Percentiles rank a stretch among this genome's conserved stretches.
These are phyloP conservation scores for Pomacea canaliculata DNA, from an alignment of 2,888 invertebrate species.

Conservation along the genomic window DNA sequence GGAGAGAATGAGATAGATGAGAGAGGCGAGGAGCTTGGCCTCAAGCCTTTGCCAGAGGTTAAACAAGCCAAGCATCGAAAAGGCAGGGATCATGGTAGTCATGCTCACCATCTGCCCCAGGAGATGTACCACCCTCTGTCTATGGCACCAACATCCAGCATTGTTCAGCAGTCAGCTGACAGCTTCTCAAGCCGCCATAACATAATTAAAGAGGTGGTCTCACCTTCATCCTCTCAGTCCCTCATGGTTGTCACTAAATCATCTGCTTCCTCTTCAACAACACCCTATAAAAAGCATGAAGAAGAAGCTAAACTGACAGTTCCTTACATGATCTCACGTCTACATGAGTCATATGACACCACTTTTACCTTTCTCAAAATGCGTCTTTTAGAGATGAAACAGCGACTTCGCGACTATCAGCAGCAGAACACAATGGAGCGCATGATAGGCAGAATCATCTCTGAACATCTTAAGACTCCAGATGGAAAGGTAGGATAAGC, in stretches of 20 bases:
- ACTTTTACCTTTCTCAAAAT: slow-evolving; percentile 58
- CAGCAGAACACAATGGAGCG: slow-evolving; percentile 49
- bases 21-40: background rate
- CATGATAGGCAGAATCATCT: slow-evolving; percentile 53
- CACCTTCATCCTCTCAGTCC: slow-evolving; percentile 2
- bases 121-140: too few species aligned
- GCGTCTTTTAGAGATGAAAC: slow-evolving; percentile 51
- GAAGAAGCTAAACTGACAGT: slow-evolving; percentile 57
- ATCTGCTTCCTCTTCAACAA: slow-evolving; percentile 3
- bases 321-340: slow-evolving; percentile 54
- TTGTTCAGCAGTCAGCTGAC: slow-evolving; percentile 12
- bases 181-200: slow-evolving; percentile 16
- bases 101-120: slow-evolving; percentile 10
- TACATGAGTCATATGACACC: slow-evolving; percentile 57
- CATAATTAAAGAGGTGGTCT: slow-evolving; percentile 17
- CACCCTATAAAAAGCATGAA: slow-evolving; percentile 21
- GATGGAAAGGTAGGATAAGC: slow-evolving; percentile 26
- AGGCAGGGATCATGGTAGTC: background rate
- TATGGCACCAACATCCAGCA: background rate
- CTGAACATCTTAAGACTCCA: slow-evolving; percentile 37
- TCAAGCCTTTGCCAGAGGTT: background rate
- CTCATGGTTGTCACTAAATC: background rate
- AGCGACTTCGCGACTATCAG: slow-evolving; percentile 46
- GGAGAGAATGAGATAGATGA: slow-evolving; percentile 21
- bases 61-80: slow-evolving; percentile 10